Evolutionary conservation across 1,140 invertebrate genomes (phyloP).

Genomic region (Bombyx mori): DNA sequence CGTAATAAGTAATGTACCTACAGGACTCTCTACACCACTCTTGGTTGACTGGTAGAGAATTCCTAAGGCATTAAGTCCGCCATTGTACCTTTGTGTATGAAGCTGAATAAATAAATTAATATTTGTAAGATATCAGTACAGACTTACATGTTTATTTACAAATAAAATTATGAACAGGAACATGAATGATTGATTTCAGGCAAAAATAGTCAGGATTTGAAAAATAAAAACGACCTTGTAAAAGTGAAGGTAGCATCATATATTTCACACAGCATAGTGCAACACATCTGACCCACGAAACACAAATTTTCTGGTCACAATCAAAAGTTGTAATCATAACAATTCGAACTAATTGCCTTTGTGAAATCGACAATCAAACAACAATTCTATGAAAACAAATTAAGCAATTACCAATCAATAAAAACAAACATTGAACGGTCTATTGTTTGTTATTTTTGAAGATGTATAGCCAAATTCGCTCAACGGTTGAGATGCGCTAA

Average conservation of each 20-base stretch:
- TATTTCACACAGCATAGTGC: neutral
- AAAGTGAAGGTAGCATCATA: neutral
- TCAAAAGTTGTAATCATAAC: slow-evolving; percentile 2
- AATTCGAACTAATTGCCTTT: slow-evolving; percentile 4
- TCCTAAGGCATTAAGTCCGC: no score
- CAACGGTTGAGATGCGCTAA: no score
- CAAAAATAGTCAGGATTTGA: neutral
- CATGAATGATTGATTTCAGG: no score
- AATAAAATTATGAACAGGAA: no score
- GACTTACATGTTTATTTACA: no score
- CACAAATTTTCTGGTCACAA: neutral
- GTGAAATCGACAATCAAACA: slow-evolving; percentile 4
- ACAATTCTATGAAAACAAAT: neutral
- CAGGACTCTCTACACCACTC: no score
- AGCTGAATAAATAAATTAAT: no score
- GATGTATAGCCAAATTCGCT: no score
- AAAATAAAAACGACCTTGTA: neutral
- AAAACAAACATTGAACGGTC: neutral
- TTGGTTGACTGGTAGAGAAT: no score
- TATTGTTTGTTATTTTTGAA: neutral
- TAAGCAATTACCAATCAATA: slow-evolving; percentile 2
- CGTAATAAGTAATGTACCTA: no score
- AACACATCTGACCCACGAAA: neutral
- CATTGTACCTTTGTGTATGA: no score
- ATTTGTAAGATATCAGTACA: no score